phyloP scores from a whole-genome alignment of 2,113 vertebrate species.

The Hassar affinis region DNA sequence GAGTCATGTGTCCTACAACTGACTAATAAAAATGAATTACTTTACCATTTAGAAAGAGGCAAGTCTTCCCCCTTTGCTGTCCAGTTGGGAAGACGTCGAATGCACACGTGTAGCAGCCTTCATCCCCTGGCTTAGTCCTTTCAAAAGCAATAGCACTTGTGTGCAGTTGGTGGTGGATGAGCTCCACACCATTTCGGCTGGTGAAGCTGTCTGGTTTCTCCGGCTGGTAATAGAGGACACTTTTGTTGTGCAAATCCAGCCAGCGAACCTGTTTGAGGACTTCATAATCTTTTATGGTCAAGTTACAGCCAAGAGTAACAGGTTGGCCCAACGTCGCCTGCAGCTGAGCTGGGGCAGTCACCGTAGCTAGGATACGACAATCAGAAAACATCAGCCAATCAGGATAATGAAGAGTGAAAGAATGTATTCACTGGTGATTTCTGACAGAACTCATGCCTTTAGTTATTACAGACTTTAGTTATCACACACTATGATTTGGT shows the following conservation, averaged over 20 bases:
- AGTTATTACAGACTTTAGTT: background rate
- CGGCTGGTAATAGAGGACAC: constrained; percentile 63
- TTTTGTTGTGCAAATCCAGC: constrained; percentile 46
- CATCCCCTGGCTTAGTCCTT: constrained; percentile 47
- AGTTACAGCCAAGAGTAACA: constrained; percentile 65
- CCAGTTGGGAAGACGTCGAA: constrained; percentile 70
- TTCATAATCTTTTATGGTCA: constrained; percentile 50
- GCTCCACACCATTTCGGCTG: constrained; percentile 51
- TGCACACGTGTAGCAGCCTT: constrained; percentile 71
- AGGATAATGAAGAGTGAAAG: background rate
- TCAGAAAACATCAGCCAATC: constrained; percentile 44
- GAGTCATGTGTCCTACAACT: background rate
- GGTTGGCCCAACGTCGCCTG: constrained; percentile 50
- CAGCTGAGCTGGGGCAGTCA: constrained; percentile 56
- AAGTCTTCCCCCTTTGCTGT: constrained; percentile 58
- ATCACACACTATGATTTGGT: too few species aligned
- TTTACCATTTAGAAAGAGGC: constrained; percentile 66
- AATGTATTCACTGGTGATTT: background rate
- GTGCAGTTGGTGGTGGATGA: constrained; percentile 39
- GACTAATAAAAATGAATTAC: background rate
- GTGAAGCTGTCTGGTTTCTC: constrained; percentile 21
- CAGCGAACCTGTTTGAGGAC: constrained; percentile 69
- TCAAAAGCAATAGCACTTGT: constrained; percentile 66
- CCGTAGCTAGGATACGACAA: constrained; percentile 61
- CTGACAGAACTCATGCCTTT: background rate